Percentiles rank a stretch among this genome's conserved stretches.
Evolutionary conservation across 2,888 invertebrate genomes (phyloP).

Genomic region (Coremacera marginata): DNA sequence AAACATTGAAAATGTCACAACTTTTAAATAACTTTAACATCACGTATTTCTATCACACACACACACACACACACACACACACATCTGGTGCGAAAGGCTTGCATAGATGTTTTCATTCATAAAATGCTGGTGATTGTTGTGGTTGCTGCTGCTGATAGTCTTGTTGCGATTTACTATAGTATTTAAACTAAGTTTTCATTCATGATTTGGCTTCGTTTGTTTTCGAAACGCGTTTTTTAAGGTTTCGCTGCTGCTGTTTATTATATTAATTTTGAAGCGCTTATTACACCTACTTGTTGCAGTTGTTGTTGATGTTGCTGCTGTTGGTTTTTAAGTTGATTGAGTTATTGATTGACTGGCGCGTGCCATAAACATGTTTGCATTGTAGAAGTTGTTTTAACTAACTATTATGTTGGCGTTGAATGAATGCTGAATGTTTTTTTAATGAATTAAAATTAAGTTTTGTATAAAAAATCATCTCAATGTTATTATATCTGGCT

Average conservation of each 20-base stretch:
- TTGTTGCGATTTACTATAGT: neutral
- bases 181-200: slow-evolving; percentile 13
- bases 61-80: neutral
- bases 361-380: slow-evolving; percentile 30
- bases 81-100: neutral
- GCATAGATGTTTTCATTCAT: slow-evolving; percentile 23
- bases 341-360: slow-evolving; percentile 27
- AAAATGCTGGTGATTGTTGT: slow-evolving; percentile 5
- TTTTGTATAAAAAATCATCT: neutral
- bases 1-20: slow-evolving; percentile 21
- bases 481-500: neutral
- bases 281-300: slow-evolving; percentile 24
- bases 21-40: neutral
- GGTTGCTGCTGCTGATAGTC: neutral
- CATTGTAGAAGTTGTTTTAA: slow-evolving; percentile 1
- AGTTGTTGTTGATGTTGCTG: neutral
- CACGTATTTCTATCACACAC: slow-evolving; percentile 1
- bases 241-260: slow-evolving; percentile 1
- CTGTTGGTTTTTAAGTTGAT: slow-evolving; percentile 6
- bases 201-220: neutral
- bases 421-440: neutral
- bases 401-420: slow-evolving; percentile 26
- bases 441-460: no score
- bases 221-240: neutral
- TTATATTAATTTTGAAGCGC: neutral